Conservation (phyloP, 2,888 invertebrate species). For the Agonopterix alstromeriana region DNA sequence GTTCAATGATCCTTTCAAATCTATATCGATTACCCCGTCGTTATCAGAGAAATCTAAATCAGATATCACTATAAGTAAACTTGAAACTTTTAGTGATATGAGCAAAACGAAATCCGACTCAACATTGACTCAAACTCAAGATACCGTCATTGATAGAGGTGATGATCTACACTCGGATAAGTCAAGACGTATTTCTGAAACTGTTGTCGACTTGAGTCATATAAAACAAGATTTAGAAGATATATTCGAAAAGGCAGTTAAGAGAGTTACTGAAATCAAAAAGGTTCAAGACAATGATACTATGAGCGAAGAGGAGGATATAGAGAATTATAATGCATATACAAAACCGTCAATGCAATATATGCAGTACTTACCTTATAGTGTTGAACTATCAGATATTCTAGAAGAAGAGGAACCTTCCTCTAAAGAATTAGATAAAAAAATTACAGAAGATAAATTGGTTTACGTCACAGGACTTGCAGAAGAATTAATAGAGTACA, state of each 20-base stretch:
- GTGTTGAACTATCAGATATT: slow-evolving; percentile 64
- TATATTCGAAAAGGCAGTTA: slow-evolving; percentile 52
- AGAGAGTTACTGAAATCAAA: slow-evolving; percentile 36
- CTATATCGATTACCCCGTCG: slow-evolving; percentile 51
- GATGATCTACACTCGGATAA: slow-evolving; percentile 34
- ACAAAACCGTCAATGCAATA: slow-evolving; percentile 51
- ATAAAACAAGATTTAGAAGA: slow-evolving; percentile 59
- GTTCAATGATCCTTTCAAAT: slow-evolving; percentile 21
- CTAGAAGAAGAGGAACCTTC: slow-evolving; percentile 66
- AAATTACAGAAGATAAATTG: slow-evolving; percentile 33
- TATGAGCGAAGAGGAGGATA: slow-evolving; percentile 62
- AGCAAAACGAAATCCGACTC: slow-evolving; percentile 70
- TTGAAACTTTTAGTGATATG: slow-evolving; percentile 63
- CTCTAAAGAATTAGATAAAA: slow-evolving; percentile 35
- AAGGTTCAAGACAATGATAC: slow-evolving; percentile 44
- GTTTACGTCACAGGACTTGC: slow-evolving; percentile 37
- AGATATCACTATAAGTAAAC: slow-evolving; percentile 60
- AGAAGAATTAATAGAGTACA: slow-evolving; percentile 48
- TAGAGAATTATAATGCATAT: slow-evolving; percentile 57
- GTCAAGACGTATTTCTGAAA: slow-evolving; percentile 58
- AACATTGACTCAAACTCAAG: slow-evolving; percentile 62
- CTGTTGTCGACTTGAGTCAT: slow-evolving; percentile 55
- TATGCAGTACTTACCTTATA: slow-evolving; percentile 46
- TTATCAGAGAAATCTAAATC: slow-evolving; percentile 67
- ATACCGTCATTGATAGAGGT: slow-evolving; percentile 59